Base-by-base conservation (phyloP, 2,797 vertebrate genomes). In the Euthynnus affinis region DNA sequence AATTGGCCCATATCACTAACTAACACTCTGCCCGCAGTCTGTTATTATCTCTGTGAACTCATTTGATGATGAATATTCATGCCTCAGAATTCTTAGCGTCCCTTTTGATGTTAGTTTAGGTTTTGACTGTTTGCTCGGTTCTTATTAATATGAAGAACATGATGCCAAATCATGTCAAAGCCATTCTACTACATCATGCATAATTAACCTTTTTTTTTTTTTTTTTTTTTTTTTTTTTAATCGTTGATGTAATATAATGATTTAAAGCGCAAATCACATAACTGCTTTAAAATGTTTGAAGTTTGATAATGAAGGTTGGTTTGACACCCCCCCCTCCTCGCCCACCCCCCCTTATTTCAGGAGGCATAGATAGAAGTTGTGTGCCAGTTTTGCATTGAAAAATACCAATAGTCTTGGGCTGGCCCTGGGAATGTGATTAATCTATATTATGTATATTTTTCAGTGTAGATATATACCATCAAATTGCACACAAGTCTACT, bases 381-480 rank as follows among this genome's bases (percentile, higher is more conserved):
- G 87, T 94, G 87, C 87, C 83, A 87, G 87, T 93, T 91, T 91
- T 92, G 69, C 72, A 55, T 93, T 91, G 88, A 84, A 85, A 92
- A 92, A 86, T 94, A 94, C 88, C 90, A 90, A 87, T 92, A 88
- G 87, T 96, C 97, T 97, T 96, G 92, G 97, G 98, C 98, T 97
- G 97, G 97, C 90, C 96, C 97, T 94, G 83, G 96, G 96, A 94
- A 83, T 86, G 90, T 71, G 92, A 95, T 93, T 73, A 89, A 83
- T 85, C 83, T 92, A 82, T 92, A 86, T 87, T 94, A 92, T 96
- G 92, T 96, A 82, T 94, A 90, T 94, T 95, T 86, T 88, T 93
- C 80, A 89, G 78, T 92, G 92, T 92, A 82, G 49, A 87, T 81
- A 89, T 64, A 83, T 93, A 88, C 72, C 80, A 87, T 89, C 82